Conservation (phyloP, 2,888 invertebrate species). For the Bombylius major region DNA sequence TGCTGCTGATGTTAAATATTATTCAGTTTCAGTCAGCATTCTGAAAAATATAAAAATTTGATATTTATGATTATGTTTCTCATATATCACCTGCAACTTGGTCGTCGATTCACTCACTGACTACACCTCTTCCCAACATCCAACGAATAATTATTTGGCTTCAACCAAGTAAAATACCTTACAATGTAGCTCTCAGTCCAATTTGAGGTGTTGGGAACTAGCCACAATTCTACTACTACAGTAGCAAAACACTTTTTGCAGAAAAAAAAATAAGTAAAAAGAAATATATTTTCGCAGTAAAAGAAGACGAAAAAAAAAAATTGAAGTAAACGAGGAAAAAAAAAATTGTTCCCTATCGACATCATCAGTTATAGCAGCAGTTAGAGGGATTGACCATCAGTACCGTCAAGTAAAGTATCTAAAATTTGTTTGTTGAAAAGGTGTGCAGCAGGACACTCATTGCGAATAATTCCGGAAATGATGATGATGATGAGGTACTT, state of each 20-base stretch:
- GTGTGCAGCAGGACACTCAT: not conserved
- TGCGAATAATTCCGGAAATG: no score
- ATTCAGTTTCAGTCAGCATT: no score
- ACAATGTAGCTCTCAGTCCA: no score
- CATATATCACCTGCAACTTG: slow-evolving; percentile 12
- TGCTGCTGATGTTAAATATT: no score
- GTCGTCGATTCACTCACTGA: not conserved
- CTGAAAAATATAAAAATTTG: slow-evolving; percentile 9
- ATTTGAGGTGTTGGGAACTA: no score
- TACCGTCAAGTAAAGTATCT: not conserved
- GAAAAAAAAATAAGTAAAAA: no score
- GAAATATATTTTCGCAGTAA: not conserved
- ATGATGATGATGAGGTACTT: no score
- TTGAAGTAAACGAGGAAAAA: not conserved
- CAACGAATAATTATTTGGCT: not conserved
- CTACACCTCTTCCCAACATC: not conserved
- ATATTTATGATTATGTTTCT: slow-evolving; percentile 16
- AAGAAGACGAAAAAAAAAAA: not conserved
- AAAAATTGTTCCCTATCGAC: slow-evolving; percentile 14
- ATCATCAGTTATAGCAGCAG: slow-evolving; percentile 1
- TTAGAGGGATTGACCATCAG: not conserved
- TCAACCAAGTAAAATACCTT: no score
- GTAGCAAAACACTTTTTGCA: no score
- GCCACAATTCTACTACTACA: no score
- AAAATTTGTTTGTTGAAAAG: not conserved